Percentiles rank a stretch among this genome's conserved stretches.
phyloP scores from a whole-genome alignment of 2,888 invertebrate genomes.

The Eledona agricola region DNA sequence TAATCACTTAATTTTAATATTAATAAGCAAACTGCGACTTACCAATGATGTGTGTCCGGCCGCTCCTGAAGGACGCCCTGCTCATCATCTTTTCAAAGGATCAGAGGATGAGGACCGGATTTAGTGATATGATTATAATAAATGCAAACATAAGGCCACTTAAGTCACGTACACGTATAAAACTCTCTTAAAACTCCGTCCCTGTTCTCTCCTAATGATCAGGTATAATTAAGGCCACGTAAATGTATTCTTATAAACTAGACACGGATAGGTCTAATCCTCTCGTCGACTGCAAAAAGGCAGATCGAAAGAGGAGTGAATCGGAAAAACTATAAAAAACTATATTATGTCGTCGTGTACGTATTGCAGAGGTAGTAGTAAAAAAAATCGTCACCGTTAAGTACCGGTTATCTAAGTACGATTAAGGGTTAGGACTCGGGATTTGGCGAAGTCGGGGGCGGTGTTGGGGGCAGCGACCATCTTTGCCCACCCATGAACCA shows the following conservation, averaged over 20 bases:
- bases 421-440: constrained; percentile 49
- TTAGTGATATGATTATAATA: constrained; percentile 44
- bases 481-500: constrained; percentile 53
- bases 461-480: constrained; percentile 64
- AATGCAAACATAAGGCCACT: constrained; percentile 55
- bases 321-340: constrained; percentile 41
- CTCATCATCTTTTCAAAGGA: constrained; percentile 54
- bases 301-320: constrained; percentile 17
- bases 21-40: too few relatives aligned
- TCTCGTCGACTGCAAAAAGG: constrained; percentile 36
- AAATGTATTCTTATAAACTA: constrained; percentile 34
- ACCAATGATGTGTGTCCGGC: constrained; percentile 57
- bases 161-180: constrained; percentile 39
- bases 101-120: constrained; percentile 46
- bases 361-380: constrained; percentile 54
- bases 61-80: constrained; percentile 57
- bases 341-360: constrained; percentile 42
- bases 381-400: constrained; percentile 35
- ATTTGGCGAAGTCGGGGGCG: constrained; percentile 63
- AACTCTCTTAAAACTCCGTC: constrained; percentile 15
- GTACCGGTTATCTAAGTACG: constrained; percentile 27
- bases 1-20: too few relatives aligned
- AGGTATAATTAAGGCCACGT: constrained; percentile 53
- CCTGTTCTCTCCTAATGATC: constrained; percentile 35
- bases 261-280: too few relatives aligned